Evolutionary conservation across 2,797 vertebrate genomes (phyloP), one percentile per base, ranked within the genome.

Genomic region (Chelon labrosus): DNA sequence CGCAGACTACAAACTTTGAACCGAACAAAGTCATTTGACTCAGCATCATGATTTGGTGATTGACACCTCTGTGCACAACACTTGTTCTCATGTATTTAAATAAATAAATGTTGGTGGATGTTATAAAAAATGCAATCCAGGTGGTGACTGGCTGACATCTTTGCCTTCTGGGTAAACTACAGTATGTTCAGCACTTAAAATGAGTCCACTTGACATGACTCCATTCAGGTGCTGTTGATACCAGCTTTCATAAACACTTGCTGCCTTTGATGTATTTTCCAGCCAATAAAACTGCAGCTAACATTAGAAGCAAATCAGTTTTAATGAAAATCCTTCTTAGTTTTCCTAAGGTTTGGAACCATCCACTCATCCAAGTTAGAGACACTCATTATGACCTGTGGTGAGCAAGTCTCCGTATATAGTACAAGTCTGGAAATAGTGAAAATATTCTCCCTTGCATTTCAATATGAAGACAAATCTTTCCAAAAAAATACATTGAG

Each of bases 321-420:
- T 52, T 42, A 27, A 16, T 27, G 35, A 19, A 56, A 51, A 61
- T 54, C 58, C 17, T 63, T 54, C 17, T 63, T 54, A 50, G 31
- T 57, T 58, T 49, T 25, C 54, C 57, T 52, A 22, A 16, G 67
- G 62, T 41, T 11, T 16, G 25, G 10, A 67, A 55, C 38, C 66
- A 52, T 65, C 49, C 59, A 61, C 56, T 27, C 57, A 17, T 61
- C 55, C 39, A 44, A 49, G 42, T 58, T 53, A 73, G 38, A 76
- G 52, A 77, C 20, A 51, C 58, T 61, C 27, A 22, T 71, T 73
- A 57, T 46, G 65, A 41, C 37, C 64, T 70, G 56, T 20, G 65
- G 56, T 41, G 56, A 63, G 42, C 2, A 0, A 25, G 13, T 47
- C 59, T 66, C 17, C 22, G 47, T 41, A 16, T 46, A 47, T 16